Percentiles rank a stretch among this genome's conserved stretches.
Conservation (phyloP, 2,888 invertebrate genomes). For the Hemithea aestivaria region DNA sequence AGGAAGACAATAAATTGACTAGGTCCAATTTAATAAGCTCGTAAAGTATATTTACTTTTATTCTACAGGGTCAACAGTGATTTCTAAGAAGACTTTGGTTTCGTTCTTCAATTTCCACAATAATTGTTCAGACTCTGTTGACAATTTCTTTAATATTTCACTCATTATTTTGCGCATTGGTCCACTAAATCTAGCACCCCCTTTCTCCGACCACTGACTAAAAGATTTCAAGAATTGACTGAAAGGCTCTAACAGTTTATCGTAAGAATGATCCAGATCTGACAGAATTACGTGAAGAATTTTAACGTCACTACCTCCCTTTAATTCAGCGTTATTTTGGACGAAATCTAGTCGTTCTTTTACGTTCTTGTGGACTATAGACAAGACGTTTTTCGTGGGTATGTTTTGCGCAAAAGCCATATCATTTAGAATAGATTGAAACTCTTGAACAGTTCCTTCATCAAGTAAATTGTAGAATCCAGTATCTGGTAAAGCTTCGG, state of each 20-base stretch:
- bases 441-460: slow-evolving; percentile 36
- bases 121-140: slow-evolving; percentile 33
- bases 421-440: slow-evolving; percentile 49
- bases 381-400: slow-evolving; percentile 40
- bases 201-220: slow-evolving; percentile 35
- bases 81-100: slow-evolving; percentile 52
- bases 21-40: too few species aligned
- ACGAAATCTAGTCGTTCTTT: slow-evolving; percentile 35
- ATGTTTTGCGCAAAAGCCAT: slow-evolving; percentile 44
- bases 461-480: slow-evolving; percentile 36
- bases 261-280: slow-evolving; percentile 56
- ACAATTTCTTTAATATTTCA: slow-evolving; percentile 34
- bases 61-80: slow-evolving; percentile 46
- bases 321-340: slow-evolving; percentile 32
- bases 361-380: slow-evolving; percentile 34
- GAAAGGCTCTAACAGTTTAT: slow-evolving; percentile 39
- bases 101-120: slow-evolving; percentile 44
- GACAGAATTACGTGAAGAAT: slow-evolving; percentile 52
- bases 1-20: too few species aligned
- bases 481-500: slow-evolving; percentile 27
- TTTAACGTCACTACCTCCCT: slow-evolving; percentile 38
- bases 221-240: slow-evolving; percentile 40
- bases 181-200: slow-evolving; percentile 27
- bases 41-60: too few species aligned
- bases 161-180: slow-evolving; percentile 35